Base-by-base conservation (phyloP, 1,140 invertebrate species). In the Drosophila melanogaster region DNA sequence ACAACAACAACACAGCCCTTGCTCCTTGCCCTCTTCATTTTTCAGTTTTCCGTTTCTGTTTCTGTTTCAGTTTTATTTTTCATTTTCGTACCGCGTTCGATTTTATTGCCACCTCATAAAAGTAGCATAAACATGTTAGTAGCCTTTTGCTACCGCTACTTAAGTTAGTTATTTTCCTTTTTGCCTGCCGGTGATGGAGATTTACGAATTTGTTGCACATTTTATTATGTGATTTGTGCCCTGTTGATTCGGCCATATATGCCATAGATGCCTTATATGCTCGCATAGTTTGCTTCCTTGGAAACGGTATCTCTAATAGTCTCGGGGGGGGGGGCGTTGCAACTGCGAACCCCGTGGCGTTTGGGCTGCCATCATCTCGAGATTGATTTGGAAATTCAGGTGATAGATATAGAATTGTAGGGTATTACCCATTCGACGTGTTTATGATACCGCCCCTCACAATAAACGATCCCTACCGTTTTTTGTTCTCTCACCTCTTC, bases 81-180 rank as follows among this genome's bases (percentile, higher is more conserved):
- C 56, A 80, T 84, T 89, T 89, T 87, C 84, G 69, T 90, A 89
- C 72, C 75, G 80, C 69, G 79, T 89, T 89, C 85, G 85, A 90
- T 89, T 89, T 89, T 89, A 89, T 87, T 89, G 85, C 84, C 84
- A 50, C 53, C 84, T 84, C 84, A 89, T 89, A 89, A 89, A 89
- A 89, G 84, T 84, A 89, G 85, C 84, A 84, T 89, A 89, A 89
- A 89, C 84, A 89, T 89, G 84, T 89, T 89, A 89, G 85, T 89
- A 89, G 85, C 85, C 84, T 84, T 81, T 90, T 89, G 84, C 85
- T 89, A 89, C 84, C 77, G 84, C 84, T 84, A 84, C 80, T 89
- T 89, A 84, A 89, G 84, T 89, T 89, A 90, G 74, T 86, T 79
- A 59, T 4, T 26, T 26, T 8, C 6, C 53, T 64, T 56, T 24